These are phyloP conservation scores for Myiopsitta monachus DNA, from an alignment of 2,113 vertebrate species.

Conservation along the genomic window DNA sequence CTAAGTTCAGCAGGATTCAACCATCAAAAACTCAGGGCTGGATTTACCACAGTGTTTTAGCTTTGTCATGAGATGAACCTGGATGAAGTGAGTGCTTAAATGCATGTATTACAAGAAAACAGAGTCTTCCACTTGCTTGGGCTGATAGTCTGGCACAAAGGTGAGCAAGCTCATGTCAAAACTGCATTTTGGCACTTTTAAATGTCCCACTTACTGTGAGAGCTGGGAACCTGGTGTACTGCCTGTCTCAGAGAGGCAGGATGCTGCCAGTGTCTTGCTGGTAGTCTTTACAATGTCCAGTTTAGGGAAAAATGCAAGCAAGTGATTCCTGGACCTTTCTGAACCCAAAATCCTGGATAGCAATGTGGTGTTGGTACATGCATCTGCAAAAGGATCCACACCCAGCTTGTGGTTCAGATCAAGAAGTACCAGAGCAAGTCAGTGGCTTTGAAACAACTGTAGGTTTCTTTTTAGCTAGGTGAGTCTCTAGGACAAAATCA, in stretches of 20 bases:
- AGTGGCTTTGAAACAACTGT: background rate
- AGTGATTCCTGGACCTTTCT: background rate
- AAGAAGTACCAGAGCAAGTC: background rate
- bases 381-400: background rate
- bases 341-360: background rate
- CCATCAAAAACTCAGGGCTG: background rate
- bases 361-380: background rate
- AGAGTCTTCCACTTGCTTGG: background rate
- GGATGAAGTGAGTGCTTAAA: background rate
- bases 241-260: background rate
- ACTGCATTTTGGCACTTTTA: background rate
- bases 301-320: background rate
- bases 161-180: background rate
- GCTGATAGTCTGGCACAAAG: background rate
- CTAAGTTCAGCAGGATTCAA: background rate
- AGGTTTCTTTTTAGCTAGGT: background rate
- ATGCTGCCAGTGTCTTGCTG: background rate
- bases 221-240: background rate
- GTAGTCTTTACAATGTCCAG: background rate
- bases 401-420: background rate
- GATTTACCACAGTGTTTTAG: background rate
- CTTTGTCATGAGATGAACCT: background rate
- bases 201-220: background rate
- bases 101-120: background rate
- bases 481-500: background rate